Base-by-base conservation (phyloP, 2,888 invertebrate species). In the Dynastes maya region DNA sequence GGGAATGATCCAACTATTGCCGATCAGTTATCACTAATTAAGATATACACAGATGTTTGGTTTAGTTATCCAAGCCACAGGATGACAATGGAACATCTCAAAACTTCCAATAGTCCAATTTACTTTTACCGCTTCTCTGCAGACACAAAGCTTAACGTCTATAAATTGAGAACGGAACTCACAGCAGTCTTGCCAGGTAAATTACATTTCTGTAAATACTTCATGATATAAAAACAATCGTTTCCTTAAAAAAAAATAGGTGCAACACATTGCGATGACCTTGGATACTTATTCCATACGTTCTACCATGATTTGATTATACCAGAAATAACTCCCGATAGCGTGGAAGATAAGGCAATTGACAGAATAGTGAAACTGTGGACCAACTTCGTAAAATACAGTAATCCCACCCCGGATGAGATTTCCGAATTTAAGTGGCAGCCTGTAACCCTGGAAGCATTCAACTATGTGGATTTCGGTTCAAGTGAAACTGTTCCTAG, bases 391-490 rank as follows among this genome's bases (percentile, higher is more conserved):
- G 86, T 85, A 2, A 83, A 81, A 65, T 81, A 81, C 55, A 84
- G 85, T 51, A 81, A 83, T 78, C 85, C 85, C 27, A 83, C 83
- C 51, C 81, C 82, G 1, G 55, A 4, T 63, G 64, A 78, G 0
- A 58, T 79, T 8, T 70, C 81, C 16, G 76, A 82, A 13, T 49
- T 80, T n/a, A 61, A 53, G 32, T 87, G 86, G 87, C 79, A 83
- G 71, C 85, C 86, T 3, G 81, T 84, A 2, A 79, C 78, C 5
- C 79, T 81, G 22, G 81, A 82, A 11, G 76, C 80, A 51, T 81
- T 86, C 32, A 77, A 86, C 77, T 85, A 82, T 51, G 79, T 86
- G 13, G 84, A 86, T 71, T 86, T 88, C 58, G 85, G 83, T 5
- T 81, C 83, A n/a, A 80, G 16, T 16, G 16, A 16, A 16, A 16